Evolutionary conservation across 2,797 vertebrate species (phyloP).

Genomic region (Sebastes iracundus): DNA sequence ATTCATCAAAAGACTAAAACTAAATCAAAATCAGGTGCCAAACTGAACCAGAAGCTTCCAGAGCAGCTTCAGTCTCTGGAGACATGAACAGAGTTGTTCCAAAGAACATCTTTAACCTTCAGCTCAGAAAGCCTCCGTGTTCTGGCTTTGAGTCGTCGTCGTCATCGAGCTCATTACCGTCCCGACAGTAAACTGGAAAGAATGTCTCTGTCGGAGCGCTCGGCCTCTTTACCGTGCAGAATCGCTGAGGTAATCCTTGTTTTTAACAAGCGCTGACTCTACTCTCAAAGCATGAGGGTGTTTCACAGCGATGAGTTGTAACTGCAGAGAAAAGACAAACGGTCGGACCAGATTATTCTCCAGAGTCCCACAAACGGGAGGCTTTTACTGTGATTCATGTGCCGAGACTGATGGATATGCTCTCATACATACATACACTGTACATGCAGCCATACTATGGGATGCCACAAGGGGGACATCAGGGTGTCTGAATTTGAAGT

Average conservation of each 20-base stretch:
- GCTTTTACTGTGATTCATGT: constrained; percentile 41
- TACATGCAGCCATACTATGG: not conserved
- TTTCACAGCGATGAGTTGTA: constrained; percentile 56
- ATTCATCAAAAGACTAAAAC: not conserved
- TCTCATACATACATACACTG: not conserved
- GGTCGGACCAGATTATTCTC: constrained; percentile 43
- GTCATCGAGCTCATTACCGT: constrained; percentile 44
- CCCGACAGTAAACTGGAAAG: constrained; percentile 71
- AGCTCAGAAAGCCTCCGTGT: not conserved
- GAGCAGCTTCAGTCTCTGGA: not conserved
- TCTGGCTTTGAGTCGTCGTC: not conserved
- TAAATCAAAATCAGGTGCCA: not conserved
- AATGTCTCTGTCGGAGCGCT: constrained; percentile 59
- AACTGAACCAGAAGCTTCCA: not conserved
- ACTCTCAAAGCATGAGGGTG: constrained; percentile 66
- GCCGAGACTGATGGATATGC: not conserved
- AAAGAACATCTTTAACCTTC: not conserved
- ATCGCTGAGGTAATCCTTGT: constrained; percentile 73
- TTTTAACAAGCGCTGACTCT: constrained; percentile 78
- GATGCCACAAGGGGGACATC: not conserved
- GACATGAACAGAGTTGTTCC: not conserved
- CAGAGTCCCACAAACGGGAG: constrained; percentile 19
- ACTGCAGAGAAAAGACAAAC: constrained; percentile 55
- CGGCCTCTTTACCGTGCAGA: constrained; percentile 61
- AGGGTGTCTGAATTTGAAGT: not conserved